phyloP scores from a whole-genome alignment of 1,140 invertebrate species.

The Drosophila albomicans region DNA sequence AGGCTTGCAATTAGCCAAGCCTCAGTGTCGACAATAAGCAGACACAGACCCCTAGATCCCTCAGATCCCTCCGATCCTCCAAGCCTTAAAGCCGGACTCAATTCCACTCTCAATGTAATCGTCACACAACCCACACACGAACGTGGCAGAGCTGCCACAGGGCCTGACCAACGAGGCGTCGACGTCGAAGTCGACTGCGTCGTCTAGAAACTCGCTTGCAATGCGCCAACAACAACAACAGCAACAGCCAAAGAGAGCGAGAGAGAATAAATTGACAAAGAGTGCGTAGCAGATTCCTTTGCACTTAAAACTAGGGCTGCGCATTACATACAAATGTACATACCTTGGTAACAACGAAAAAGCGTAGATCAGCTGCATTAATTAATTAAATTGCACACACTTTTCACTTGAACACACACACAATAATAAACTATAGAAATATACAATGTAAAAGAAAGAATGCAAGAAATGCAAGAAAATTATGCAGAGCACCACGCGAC shows the following conservation, averaged over 20 bases:
- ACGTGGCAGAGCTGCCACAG: slow-evolving; percentile 13
- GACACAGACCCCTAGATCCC: too few species aligned
- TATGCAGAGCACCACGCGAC: background rate
- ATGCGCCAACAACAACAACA: slow-evolving; percentile 5
- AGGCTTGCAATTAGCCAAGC: slow-evolving; percentile 30
- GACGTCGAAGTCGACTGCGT: background rate
- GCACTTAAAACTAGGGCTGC: background rate
- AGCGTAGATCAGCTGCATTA: background rate
- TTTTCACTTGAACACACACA: background rate
- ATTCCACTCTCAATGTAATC: slow-evolving; percentile 23
- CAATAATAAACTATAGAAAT: background rate
- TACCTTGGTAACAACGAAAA: too few species aligned
- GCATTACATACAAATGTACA: background rate
- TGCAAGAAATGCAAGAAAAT: background rate
- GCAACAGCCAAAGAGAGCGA: background rate
- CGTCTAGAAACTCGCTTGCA: slow-evolving; percentile 35
- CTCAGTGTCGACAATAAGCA: background rate
- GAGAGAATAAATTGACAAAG: background rate
- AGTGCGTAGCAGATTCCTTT: background rate
- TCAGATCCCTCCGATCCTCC: too few species aligned
- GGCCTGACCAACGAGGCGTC: background rate
- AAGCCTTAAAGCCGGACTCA: background rate
- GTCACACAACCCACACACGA: slow-evolving; percentile 27
- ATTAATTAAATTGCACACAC: background rate
- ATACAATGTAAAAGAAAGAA: background rate